A percentile compares a stretch with the other conserved stretches of the same genome.
Conservation (phyloP, 2,797 vertebrate genomes). For the Lacerta agilis region DNA sequence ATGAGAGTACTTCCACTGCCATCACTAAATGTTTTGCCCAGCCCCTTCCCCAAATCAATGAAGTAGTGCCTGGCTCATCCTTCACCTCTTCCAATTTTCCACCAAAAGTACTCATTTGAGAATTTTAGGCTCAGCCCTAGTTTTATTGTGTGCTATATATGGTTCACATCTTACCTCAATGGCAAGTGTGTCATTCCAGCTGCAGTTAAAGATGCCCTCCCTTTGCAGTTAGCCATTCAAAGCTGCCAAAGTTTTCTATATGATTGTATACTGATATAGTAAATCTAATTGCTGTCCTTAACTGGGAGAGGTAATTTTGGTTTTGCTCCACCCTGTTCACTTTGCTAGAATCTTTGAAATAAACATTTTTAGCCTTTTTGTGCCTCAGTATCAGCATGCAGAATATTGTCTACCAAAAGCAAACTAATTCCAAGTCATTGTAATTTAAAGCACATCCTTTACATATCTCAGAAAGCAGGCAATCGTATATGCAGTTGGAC, state of each 20-base stretch:
- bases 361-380: background rate
- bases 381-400: slow-evolving; percentile 23
- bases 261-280: background rate
- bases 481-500: slow-evolving; percentile 56
- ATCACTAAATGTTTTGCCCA: too few species aligned
- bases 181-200: background rate
- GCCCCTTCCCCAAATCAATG: too few species aligned
- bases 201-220: too few species aligned
- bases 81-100: too few species aligned
- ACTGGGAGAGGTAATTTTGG: background rate
- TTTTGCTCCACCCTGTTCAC: background rate
- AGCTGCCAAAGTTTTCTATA: background rate
- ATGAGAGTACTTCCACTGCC: too few species aligned
- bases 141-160: background rate
- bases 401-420: background rate
- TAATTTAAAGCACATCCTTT: slow-evolving; percentile 38
- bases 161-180: background rate
- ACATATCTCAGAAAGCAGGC: slow-evolving; percentile 53
- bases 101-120: too few species aligned
- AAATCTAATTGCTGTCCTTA: background rate
- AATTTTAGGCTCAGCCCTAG: too few species aligned
- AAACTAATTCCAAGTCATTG: slow-evolving; percentile 40
- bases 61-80: too few species aligned
- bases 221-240: background rate
- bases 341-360: background rate